Evolutionary conservation across 92 coral and sea anemone genomes (phyloP).

Genomic region (Parazoanthus darwini): DNA sequence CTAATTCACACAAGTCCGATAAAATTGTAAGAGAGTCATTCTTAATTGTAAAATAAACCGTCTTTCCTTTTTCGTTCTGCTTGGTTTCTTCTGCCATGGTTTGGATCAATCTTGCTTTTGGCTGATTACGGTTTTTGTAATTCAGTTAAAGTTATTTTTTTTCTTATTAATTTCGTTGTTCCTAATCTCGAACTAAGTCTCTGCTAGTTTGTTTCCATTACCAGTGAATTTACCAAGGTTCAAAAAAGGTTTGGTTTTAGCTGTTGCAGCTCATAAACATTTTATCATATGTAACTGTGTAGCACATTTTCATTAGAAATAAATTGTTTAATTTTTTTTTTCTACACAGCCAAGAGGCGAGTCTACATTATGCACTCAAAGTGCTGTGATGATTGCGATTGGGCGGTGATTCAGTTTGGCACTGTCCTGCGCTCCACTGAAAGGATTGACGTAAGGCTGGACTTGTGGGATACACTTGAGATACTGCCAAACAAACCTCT

Average conservation of each 20-base stretch:
- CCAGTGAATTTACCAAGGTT: background rate
- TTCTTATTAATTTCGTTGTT: too few relatives aligned
- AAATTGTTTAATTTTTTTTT: background rate
- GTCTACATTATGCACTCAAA: constrained; percentile 75
- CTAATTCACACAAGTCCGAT: too few relatives aligned
- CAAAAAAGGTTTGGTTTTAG: too few relatives aligned
- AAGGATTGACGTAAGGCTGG: constrained; percentile 60
- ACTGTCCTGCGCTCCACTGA: constrained; percentile 63
- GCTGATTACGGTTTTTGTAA: too few relatives aligned
- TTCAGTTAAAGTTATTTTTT: too few relatives aligned
- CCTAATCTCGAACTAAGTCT: background rate
- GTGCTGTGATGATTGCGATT: constrained; percentile 77
- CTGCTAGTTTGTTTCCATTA: too few relatives aligned
- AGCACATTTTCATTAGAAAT: background rate
- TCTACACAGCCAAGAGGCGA: constrained; percentile 36
- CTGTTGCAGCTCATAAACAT: background rate
- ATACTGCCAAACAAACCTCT: constrained; percentile 63
- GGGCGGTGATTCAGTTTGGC: constrained; percentile 75
- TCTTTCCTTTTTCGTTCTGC: too few relatives aligned
- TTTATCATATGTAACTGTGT: background rate
- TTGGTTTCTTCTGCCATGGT: too few relatives aligned
- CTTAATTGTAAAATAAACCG: too few relatives aligned
- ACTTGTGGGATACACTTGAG: constrained; percentile 65
- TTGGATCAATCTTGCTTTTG: too few relatives aligned
- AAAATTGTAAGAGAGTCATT: too few relatives aligned